Evolutionary conservation across 2,113 vertebrate genomes (phyloP).

Genomic region (Ia io): DNA sequence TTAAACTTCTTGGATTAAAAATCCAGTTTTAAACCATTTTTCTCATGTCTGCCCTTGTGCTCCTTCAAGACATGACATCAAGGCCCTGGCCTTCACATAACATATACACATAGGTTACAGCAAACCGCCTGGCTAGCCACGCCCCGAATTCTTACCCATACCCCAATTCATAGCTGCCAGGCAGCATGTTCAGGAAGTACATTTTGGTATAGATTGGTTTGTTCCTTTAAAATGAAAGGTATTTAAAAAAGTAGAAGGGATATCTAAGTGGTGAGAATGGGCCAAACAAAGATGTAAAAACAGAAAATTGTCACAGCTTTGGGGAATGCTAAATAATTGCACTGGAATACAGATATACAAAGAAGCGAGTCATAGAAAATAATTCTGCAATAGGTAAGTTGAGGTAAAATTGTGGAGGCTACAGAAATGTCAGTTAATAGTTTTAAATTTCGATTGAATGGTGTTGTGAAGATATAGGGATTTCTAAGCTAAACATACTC

Average conservation of each 20-base stretch:
- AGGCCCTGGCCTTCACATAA: not conserved
- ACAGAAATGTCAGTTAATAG: not conserved
- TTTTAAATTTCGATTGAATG: not conserved
- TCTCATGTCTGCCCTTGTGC: not conserved
- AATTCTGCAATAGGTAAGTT: not conserved
- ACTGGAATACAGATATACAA: not conserved
- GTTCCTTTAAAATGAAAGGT: not conserved
- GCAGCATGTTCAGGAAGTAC: not conserved
- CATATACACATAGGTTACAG: not conserved
- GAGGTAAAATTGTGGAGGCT: not conserved
- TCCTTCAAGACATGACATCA: not conserved
- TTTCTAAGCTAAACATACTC: not conserved
- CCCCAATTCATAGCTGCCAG: not conserved
- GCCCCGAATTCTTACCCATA: not conserved
- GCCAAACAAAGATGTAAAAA: not conserved
- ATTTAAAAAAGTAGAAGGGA: not conserved
- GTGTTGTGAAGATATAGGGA: not conserved
- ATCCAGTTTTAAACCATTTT: not conserved
- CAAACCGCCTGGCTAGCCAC: not conserved
- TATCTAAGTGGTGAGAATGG: not conserved
- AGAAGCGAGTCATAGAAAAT: not conserved
- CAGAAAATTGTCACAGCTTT: not conserved
- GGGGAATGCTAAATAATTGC: not conserved
- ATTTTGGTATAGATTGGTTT: not conserved
- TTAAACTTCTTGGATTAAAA: not conserved